Evolutionary conservation across 2,888 invertebrate genomes (phyloP).

Genomic region (Ophion ellenae): DNA sequence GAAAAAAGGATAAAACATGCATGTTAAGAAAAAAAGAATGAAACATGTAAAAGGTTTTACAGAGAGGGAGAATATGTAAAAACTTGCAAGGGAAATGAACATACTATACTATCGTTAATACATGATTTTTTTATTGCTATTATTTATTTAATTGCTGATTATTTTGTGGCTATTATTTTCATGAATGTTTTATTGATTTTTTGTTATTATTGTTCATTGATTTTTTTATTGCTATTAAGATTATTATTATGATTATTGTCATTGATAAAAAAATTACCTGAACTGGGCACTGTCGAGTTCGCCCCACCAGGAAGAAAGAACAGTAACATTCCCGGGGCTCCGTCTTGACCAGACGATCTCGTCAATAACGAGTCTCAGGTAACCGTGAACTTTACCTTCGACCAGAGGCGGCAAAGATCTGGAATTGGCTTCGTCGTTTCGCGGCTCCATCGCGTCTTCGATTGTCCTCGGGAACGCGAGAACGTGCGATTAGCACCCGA

Average conservation of each 20-base stretch:
- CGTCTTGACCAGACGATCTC: slow-evolving; percentile 79
- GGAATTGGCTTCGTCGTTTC: slow-evolving; percentile 69
- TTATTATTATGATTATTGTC: slow-evolving; percentile 13
- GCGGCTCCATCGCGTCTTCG: slow-evolving; percentile 74
- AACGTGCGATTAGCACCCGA: background rate
- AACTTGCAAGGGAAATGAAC: too few species aligned
- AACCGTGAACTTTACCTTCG: slow-evolving; percentile 81
- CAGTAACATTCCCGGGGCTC: slow-evolving; percentile 77
- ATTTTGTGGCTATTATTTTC: too few species aligned
- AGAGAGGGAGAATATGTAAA: too few species aligned
- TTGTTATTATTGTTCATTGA: background rate
- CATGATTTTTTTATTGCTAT: background rate
- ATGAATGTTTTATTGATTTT: background rate
- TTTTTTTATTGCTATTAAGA: background rate
- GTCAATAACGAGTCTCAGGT: slow-evolving; percentile 78
- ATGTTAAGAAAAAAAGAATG: too few species aligned
- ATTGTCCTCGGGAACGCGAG: background rate
- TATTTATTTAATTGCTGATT: background rate
- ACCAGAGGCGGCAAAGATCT: slow-evolving; percentile 81
- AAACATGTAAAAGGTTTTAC: too few species aligned
- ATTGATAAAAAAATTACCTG: slow-evolving; percentile 73
- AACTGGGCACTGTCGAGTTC: slow-evolving; percentile 79
- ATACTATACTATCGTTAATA: background rate
- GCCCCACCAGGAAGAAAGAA: slow-evolving; percentile 82
- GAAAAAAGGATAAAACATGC: too few species aligned